Conservation (phyloP, 2,113 vertebrate genomes). For the Antigone vipio region DNA sequence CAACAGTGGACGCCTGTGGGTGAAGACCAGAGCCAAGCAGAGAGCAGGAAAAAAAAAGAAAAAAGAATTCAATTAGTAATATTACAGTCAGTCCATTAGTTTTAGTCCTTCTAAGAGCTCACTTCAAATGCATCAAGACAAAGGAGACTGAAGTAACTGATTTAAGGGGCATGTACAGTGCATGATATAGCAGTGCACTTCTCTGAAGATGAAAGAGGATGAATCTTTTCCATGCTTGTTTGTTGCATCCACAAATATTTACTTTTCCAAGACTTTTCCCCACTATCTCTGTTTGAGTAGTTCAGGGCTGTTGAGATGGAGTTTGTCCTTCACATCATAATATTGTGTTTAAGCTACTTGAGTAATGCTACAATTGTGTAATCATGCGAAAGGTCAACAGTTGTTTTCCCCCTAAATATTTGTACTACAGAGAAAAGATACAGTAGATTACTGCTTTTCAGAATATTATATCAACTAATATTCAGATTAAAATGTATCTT, state of each 20-base stretch:
- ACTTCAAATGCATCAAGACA: slow-evolving; percentile 31
- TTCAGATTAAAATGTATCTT: not conserved
- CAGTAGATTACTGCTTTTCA: not conserved
- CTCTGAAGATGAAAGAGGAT: not conserved
- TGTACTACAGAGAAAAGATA: not conserved
- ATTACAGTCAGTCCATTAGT: slow-evolving; percentile 49
- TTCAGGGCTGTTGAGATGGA: slow-evolving; percentile 9
- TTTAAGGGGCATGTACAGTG: not conserved
- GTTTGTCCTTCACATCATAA: not conserved
- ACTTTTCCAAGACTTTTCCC: not conserved
- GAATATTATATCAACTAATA: not conserved
- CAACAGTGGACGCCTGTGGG: slow-evolving; percentile 66
- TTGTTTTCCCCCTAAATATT: slow-evolving; percentile 44
- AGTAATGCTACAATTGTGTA: not conserved
- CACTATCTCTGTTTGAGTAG: not conserved
- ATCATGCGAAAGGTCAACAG: slow-evolving; percentile 23
- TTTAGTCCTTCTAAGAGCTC: slow-evolving; percentile 52
- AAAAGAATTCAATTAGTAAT: slow-evolving; percentile 72
- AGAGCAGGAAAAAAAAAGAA: slow-evolving; percentile 54
- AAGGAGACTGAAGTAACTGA: slow-evolving; percentile 66
- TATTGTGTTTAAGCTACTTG: not conserved
- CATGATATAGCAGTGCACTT: not conserved
- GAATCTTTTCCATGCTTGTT: slow-evolving; percentile 22
- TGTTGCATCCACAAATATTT: slow-evolving; percentile 51
- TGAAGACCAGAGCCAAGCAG: slow-evolving; percentile 73